Evolutionary conservation across 2,797 vertebrate species (phyloP), one percentile per base, ranked within the genome.

Genomic region (Moxostoma hubbsi): DNA sequence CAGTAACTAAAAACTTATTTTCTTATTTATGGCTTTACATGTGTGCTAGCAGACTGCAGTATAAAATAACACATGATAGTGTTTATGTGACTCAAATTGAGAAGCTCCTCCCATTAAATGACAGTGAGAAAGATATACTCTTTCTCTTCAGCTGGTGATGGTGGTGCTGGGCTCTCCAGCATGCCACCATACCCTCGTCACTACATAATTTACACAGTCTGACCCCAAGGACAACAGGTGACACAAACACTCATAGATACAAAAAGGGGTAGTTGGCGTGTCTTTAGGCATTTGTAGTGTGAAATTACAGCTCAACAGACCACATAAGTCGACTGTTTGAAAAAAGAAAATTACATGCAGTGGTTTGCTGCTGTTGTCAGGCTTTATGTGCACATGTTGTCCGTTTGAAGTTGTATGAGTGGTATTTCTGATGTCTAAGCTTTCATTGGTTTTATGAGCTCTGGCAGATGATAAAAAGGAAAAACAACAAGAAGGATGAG

Each of bases 401-500:
- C 59, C 46, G 77, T 79, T 73, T 73, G 70, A 73, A 64, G 76
- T 79, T 71, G 67, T 24, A 55, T 7, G 53, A 73, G 69, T 9
- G 7, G 7, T 66, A 49, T 73, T 79, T 79, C 77, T 79, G 77
- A 73, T 79, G 77, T 73, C 70, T n/a, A 51, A 54, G 69, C 54
- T 73, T 73, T 79, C 62, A 1, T 57, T 55, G 69, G 53, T 73
- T 79, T 79, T 79, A 66, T 43, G 46, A 24, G 69, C 53, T 73
- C 61, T 79, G 69, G 77, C 70, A 66, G 70, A 79, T 73, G 77
- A 79, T 79, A 73, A 79, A 79, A 79, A 0, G 0, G 13, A 50
- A 62, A 70, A 78, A 78, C 43, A 79, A 72, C 50, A 24, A 53
- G 36, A 46, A 45, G 76, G 58, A 78, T 71, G 24, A 71, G 43